Percentiles rank a stretch among this genome's conserved stretches.
phyloP scores from a whole-genome alignment of 2,797 vertebrate species.

The Lepus oiostolus region DNA sequence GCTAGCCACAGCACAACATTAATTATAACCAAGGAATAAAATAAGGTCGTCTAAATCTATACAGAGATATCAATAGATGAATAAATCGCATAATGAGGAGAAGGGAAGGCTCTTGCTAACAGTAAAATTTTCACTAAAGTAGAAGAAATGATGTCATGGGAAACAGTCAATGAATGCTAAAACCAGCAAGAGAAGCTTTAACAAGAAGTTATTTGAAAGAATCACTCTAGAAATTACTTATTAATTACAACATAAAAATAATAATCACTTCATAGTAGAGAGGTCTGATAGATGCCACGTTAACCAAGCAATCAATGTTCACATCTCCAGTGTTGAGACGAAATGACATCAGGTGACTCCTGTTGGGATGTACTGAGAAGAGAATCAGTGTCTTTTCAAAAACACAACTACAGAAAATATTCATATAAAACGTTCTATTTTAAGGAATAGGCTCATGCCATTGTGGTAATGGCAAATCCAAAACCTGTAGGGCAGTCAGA shows the following conservation, averaged over 20 bases:
- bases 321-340: background rate
- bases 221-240: background rate
- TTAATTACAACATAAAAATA: background rate
- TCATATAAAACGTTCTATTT: background rate
- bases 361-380: background rate
- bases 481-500: background rate
- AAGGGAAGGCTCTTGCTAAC: background rate
- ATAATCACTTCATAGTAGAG: background rate
- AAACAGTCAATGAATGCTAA: background rate
- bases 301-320: background rate
- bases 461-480: background rate
- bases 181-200: background rate
- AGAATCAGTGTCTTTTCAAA: background rate
- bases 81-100: background rate
- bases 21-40: background rate
- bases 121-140: background rate
- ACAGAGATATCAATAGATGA: background rate
- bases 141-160: background rate
- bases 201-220: background rate
- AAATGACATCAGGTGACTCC: background rate
- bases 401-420: background rate
- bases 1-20: background rate
- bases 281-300: background rate
- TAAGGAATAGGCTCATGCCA: background rate
- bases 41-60: background rate